Percentiles rank a stretch among this genome's conserved stretches.
Conservation (phyloP, 1,140 invertebrate genomes). For the Microplitis mediator region DNA sequence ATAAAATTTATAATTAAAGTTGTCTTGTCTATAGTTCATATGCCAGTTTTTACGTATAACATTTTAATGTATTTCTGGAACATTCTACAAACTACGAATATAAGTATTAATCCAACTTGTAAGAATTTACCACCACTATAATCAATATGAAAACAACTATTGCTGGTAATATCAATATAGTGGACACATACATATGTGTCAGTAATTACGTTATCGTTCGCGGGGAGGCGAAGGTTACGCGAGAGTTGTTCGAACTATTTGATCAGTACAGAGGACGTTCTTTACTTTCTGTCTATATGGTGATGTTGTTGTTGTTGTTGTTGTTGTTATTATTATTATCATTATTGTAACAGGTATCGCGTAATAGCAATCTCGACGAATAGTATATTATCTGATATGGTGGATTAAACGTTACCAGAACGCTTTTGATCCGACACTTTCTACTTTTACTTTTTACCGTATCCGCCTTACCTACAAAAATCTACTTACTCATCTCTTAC, state of each 20-base stretch:
- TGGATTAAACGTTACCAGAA: not conserved
- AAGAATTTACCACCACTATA: not conserved
- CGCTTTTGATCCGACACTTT: conserved; percentile 1
- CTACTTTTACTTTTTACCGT: conserved; percentile 1
- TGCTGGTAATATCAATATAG: not conserved
- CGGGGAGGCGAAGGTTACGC: conserved; percentile 6
- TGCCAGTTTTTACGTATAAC: no score
- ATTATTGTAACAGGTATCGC: not conserved
- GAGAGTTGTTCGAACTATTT: not conserved
- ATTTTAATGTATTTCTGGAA: conserved; percentile 4
- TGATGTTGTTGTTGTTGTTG: not conserved
- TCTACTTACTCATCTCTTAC: not conserved
- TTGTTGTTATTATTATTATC: no score
- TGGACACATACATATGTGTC: not conserved
- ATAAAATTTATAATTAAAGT: not conserved
- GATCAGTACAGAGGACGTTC: not conserved
- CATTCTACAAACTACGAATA: not conserved
- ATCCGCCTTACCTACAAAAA: not conserved
- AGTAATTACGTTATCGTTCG: not conserved
- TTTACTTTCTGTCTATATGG: not conserved
- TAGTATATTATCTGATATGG: conserved; percentile 2
- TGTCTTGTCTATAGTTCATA: not conserved
- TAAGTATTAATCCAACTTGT: not conserved
- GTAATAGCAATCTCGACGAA: not conserved
- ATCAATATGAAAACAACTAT: not conserved